Evolutionary conservation across 2,797 vertebrate genomes (phyloP).

Genomic region (Oreochromis mossambicus): DNA sequence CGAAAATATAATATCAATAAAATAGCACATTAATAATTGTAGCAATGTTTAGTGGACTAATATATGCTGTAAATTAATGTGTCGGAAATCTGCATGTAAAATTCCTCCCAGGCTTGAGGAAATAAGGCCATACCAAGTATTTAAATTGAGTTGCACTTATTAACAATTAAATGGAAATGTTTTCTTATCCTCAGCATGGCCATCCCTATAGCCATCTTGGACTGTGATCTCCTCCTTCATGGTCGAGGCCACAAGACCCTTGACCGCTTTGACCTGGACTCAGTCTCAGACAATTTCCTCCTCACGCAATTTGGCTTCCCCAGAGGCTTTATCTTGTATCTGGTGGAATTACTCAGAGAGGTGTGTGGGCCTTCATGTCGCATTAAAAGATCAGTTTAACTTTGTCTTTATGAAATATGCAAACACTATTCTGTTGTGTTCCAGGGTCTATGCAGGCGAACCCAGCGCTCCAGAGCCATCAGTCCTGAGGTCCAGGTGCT

Average conservation of each 20-base stretch:
- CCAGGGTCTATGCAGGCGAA: slow-evolving; percentile 83
- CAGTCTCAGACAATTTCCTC: slow-evolving; percentile 87
- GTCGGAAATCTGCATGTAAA: not conserved
- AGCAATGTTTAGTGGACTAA: not conserved
- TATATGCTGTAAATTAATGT: not conserved
- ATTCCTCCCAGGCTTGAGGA: not conserved
- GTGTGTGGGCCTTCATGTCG: slow-evolving; percentile 33
- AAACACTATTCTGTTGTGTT: not conserved
- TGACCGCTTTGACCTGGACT: slow-evolving; percentile 91
- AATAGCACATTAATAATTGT: not conserved
- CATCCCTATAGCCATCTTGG: slow-evolving; percentile 86
- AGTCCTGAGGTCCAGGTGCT: slow-evolving; percentile 95
- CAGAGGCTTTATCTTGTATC: slow-evolving; percentile 89
- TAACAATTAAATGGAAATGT: not conserved
- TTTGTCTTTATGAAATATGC: not conserved
- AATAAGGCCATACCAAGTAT: not conserved
- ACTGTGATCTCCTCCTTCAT: slow-evolving; percentile 92
- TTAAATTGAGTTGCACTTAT: not conserved
- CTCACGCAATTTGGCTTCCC: slow-evolving; percentile 91
- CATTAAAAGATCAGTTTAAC: not conserved
- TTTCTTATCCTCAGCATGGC: slow-evolving; percentile 77
- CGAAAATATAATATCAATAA: not conserved
- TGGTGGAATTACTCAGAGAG: slow-evolving; percentile 88
- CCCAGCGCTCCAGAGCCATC: slow-evolving; percentile 92
- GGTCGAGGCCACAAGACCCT: slow-evolving; percentile 91